Evolutionary conservation across 2,113 vertebrate species (phyloP).

Genomic region (Dermatemys mawii): DNA sequence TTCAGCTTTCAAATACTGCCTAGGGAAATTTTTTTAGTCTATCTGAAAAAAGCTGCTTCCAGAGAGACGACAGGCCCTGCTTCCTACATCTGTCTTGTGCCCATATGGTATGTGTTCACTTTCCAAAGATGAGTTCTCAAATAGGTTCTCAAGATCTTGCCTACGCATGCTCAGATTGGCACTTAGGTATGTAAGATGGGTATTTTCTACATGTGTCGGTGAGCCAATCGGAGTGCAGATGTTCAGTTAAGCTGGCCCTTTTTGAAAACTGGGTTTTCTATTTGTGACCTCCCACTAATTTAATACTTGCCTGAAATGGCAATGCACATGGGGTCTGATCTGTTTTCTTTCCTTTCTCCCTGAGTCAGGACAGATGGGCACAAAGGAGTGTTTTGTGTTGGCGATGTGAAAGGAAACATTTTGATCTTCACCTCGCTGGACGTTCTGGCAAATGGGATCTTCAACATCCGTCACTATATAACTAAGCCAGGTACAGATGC

Average conservation of each 20-base stretch:
- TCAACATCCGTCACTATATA: constrained; percentile 48
- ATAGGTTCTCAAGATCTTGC: background rate
- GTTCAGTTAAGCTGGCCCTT: background rate
- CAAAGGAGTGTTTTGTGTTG: constrained; percentile 68
- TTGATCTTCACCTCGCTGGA: constrained; percentile 61
- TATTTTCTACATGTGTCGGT: background rate
- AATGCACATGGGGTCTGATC: background rate
- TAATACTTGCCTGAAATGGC: background rate
- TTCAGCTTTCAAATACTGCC: background rate
- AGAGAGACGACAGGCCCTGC: background rate
- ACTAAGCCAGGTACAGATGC: background rate
- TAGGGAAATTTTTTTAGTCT: background rate
- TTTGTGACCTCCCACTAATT: background rate
- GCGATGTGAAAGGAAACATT: constrained; percentile 70
- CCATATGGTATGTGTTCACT: background rate
- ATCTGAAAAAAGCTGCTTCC: background rate
- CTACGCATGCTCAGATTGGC: background rate
- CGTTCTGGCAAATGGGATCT: constrained; percentile 59
- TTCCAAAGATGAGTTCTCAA: background rate
- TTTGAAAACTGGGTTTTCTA: background rate
- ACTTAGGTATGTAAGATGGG: background rate
- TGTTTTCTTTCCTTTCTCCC: background rate
- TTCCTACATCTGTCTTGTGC: background rate
- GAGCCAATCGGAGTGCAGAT: background rate
- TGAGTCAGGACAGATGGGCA: constrained; percentile 65